Conservation (phyloP, 2,888 invertebrate species). For the Stomorhina lunata region DNA sequence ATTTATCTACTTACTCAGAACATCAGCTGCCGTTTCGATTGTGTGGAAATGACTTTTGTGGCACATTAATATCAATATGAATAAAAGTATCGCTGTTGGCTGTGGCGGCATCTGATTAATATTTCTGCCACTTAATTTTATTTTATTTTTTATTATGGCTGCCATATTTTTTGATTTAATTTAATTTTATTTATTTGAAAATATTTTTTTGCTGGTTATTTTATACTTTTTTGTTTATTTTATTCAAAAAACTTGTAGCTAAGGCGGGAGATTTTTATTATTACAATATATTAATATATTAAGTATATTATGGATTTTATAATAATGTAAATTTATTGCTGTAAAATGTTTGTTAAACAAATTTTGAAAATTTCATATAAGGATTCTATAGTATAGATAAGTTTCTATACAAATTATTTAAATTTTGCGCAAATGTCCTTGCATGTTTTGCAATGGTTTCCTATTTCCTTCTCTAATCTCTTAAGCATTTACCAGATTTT, state of each 20-base stretch:
- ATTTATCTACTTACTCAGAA: conserved; percentile 73
- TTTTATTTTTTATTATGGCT: conserved; percentile 40
- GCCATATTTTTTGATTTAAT: conserved; percentile 31
- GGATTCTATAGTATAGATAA: too few relatives aligned
- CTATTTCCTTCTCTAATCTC: too few relatives aligned
- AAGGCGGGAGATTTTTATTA: too few relatives aligned
- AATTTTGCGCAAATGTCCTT: too few relatives aligned
- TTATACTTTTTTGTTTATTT: not conserved
- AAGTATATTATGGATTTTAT: too few relatives aligned
- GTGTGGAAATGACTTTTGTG: conserved; percentile 73
- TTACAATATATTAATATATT: too few relatives aligned
- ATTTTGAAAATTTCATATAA: too few relatives aligned
- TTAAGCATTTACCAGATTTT: too few relatives aligned
- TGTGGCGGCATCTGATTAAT: conserved; percentile 58
- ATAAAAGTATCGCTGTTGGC: conserved; percentile 67
- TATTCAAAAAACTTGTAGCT: too few relatives aligned
- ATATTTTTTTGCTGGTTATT: conserved; percentile 11
- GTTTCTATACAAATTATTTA: too few relatives aligned
- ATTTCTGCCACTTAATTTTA: conserved; percentile 41
- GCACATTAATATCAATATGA: conserved; percentile 73
- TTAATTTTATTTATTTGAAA: conserved; percentile 21
- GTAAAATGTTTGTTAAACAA: too few relatives aligned
- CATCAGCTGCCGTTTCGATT: conserved; percentile 76
- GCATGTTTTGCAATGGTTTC: too few relatives aligned
- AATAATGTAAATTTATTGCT: not conserved